A percentile compares a stretch with the other conserved stretches of the same genome.
Conservation (phyloP, 2,797 vertebrate species). For the Sciurus carolinensis region DNA sequence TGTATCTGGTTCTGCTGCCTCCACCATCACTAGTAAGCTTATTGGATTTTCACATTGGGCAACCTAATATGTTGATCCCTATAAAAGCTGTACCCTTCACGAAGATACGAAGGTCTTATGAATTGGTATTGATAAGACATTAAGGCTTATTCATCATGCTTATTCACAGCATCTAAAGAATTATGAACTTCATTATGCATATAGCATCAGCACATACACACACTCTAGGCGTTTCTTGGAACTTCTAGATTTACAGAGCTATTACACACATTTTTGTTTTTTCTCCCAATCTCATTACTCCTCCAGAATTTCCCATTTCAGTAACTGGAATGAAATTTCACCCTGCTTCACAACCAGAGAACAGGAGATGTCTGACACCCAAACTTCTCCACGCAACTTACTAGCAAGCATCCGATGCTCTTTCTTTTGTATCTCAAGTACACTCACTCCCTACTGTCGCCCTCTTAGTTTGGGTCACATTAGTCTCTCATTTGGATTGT, state of each 20-base stretch:
- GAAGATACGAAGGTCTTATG: not conserved
- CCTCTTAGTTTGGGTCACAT: not conserved
- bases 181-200: not conserved
- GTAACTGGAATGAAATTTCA: not conserved
- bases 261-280: not conserved
- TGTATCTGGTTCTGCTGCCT: not conserved
- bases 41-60: not conserved
- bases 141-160: not conserved
- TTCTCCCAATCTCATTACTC: not conserved
- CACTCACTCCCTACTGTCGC: not conserved
- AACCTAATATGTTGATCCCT: not conserved
- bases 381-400: not conserved
- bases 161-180: not conserved
- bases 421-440: not conserved
- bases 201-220: not conserved
- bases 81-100: not conserved
- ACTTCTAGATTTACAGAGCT: not conserved
- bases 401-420: not conserved
- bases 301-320: not conserved
- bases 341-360: not conserved
- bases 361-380: not conserved
- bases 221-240: not conserved
- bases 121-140: not conserved
- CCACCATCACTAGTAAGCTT: not conserved
- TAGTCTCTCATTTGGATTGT: not conserved